Evolutionary conservation across 2,888 invertebrate genomes (phyloP).

Genomic region (Drosophila mercatorum): DNA sequence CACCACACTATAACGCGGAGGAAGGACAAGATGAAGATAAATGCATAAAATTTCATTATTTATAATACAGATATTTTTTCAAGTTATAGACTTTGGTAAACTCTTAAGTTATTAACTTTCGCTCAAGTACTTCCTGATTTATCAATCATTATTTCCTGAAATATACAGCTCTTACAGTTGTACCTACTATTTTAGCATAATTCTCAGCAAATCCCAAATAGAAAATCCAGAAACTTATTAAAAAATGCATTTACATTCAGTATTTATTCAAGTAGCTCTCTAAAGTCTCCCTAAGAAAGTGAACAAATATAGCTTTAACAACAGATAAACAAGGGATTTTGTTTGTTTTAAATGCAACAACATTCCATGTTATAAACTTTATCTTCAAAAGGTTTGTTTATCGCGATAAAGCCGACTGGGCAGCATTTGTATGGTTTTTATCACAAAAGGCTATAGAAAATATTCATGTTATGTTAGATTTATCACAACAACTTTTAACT

Average conservation of each 20-base stretch:
- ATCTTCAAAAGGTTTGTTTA: background rate
- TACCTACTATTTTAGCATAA: background rate
- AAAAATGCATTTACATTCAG: background rate
- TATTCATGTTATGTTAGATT: constrained; percentile 15
- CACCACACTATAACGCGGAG: too few relatives aligned
- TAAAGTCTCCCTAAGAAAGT: background rate
- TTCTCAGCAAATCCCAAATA: background rate
- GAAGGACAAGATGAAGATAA: too few relatives aligned
- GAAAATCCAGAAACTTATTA: background rate
- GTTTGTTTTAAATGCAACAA: background rate
- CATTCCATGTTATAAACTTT: background rate
- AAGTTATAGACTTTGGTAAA: too few relatives aligned
- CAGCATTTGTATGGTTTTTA: constrained; percentile 7
- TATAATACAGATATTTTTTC: too few relatives aligned
- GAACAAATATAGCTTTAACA: constrained; percentile 3
- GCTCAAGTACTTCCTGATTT: background rate
- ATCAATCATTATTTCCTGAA: background rate
- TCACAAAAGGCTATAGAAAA: constrained; percentile 23
- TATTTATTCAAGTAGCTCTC: background rate
- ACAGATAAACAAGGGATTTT: background rate
- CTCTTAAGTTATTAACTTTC: too few relatives aligned
- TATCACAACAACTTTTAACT: constrained; percentile 32
- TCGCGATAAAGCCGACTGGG: background rate
- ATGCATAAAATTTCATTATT: too few relatives aligned
- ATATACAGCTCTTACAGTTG: background rate